A percentile compares a stretch with the other conserved stretches of the same genome.
phyloP scores from a whole-genome alignment of 92 coral and sea anemone species.

The Galaxea fascicularis region DNA sequence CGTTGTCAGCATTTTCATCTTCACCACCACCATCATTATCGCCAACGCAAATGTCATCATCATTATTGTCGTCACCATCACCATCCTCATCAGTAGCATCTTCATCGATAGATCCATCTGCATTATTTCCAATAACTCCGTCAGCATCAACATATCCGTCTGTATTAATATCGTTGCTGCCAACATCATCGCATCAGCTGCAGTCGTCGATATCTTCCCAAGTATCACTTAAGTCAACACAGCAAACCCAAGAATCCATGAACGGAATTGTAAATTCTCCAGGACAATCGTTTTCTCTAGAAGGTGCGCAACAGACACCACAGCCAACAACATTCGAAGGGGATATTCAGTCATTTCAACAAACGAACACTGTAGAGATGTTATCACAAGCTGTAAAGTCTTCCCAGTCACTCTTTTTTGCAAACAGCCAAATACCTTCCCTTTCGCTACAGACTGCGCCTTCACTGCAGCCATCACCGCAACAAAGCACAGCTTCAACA shows the following conservation, averaged over 20 bases:
- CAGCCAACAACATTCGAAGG: background rate
- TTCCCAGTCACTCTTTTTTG: background rate
- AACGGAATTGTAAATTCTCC: background rate
- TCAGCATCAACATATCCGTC: too few species aligned
- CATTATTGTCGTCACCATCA: too few species aligned
- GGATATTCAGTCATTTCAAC: background rate
- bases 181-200: background rate
- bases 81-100: too few species aligned
- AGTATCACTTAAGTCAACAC: background rate
- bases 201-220: background rate
- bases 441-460: background rate
- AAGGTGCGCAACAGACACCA: background rate
- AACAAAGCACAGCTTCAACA: background rate
- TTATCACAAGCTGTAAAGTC: background rate
- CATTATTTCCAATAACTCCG: too few species aligned
- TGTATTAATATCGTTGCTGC: too few species aligned
- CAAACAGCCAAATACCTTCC: background rate
- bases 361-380: too few species aligned
- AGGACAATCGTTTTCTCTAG: too few species aligned
- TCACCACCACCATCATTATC: too few species aligned
- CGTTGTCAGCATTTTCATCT: too few species aligned
- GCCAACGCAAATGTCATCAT: too few species aligned
- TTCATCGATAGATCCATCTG: too few species aligned
- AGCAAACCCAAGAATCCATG: background rate
- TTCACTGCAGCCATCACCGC: background rate